Evolutionary conservation across 2,888 invertebrate species (phyloP), one percentile per base, ranked within the genome.

Genomic region (Bruchidius siliquastri): DNA sequence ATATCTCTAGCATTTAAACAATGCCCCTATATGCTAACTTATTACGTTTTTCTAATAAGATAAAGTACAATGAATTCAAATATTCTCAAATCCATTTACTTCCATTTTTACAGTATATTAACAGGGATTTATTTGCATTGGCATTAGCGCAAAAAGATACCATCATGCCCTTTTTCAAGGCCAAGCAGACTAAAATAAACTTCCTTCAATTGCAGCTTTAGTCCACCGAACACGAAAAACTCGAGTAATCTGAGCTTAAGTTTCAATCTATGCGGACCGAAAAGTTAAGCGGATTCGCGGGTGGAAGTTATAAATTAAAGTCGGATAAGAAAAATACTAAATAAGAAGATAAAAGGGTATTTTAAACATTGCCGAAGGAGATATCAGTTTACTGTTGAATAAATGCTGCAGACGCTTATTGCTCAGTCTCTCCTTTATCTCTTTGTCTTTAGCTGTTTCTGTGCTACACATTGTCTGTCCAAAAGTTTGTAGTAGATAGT

Each of bases 221-320:
- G 49, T 49, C 13, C 13, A 49, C 49, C 49, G 49, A 49, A 49
- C 18, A 49, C 49, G 49, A 49, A 22, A 49, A 66, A 66, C 49
- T 22, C 32, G 18, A 68, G 72, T 72, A 72, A 74, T 68, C 72
- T 71, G 13, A 67, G 72, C 74, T 73, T 73, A 73, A 67, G 75
- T 68, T 73, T 72, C 73, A 73, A 71, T 70, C 72, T 71, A 69
- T 26, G 18, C 49, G n/a, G n/a, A 67, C 71, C 21, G 70, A 70
- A 71, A 75, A 72, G 73, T 73, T 73, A 75, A 75, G 69, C 73
- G 71, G 74, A 73, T 73, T 72, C 13, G 72, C 20, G 30, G 70
- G 70, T 30, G 72, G 68, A 30, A 70, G 68, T 72, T 70, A 72
- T 72, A 74, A 74, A 74, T 74, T 74, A 71, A 68, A 18, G 67